phyloP scores from a whole-genome alignment of 64 coral and sea anemone species.

The Stichodactyla mertensii region DNA sequence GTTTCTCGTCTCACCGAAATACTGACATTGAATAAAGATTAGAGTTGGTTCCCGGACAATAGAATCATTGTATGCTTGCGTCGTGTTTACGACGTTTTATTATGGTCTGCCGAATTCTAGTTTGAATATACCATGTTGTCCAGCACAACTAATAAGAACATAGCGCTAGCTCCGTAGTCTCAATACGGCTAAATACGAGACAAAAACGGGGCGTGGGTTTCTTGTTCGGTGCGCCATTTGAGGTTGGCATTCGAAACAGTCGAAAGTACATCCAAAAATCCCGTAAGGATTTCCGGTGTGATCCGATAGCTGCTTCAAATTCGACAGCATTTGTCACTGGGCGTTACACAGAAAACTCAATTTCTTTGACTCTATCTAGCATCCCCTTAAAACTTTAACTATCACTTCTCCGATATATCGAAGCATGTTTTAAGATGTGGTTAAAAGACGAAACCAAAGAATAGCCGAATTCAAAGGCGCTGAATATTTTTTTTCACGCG shows the following conservation, averaged over 20 bases:
- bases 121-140: not conserved
- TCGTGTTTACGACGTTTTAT: not conserved
- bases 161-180: not conserved
- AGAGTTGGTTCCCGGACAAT: not conserved
- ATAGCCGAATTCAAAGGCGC: not conserved
- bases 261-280: not conserved
- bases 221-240: not conserved
- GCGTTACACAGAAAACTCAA: not conserved
- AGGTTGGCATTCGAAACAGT: constrained; percentile 17
- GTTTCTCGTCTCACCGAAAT: not conserved
- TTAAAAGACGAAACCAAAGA: not conserved
- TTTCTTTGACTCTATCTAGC: not conserved
- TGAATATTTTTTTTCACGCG: not conserved
- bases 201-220: not conserved
- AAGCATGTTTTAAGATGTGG: not conserved
- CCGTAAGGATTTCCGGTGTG: constrained; percentile 5
- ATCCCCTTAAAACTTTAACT: not conserved
- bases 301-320: not conserved
- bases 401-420: not conserved
- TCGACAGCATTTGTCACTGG: not conserved
- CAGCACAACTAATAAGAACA: no score
- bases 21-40: not conserved
- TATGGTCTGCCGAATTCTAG: not conserved
- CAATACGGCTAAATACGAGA: not conserved
- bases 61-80: not conserved